Evolutionary conservation across 2,888 invertebrate genomes (phyloP).

Genomic region (Bellardia pandia): DNA sequence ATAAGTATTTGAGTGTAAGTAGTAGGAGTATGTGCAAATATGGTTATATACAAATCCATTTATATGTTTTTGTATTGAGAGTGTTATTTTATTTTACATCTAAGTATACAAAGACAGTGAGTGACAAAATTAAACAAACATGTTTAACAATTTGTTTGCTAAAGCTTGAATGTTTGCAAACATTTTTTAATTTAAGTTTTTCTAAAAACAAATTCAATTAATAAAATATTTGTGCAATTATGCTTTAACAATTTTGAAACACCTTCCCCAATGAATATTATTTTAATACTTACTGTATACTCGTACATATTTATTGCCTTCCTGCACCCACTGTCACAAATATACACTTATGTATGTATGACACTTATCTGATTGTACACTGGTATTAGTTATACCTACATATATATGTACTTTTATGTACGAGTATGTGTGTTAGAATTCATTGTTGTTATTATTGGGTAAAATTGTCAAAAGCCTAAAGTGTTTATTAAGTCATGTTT

Average conservation of each 20-base stretch:
- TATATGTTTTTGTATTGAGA: slow-evolving; percentile 41
- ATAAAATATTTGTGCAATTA: too few species aligned
- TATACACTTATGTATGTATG: slow-evolving; percentile 9
- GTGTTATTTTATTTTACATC: slow-evolving; percentile 33
- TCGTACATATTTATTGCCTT: neutral
- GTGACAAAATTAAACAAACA: neutral
- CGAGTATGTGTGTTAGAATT: neutral
- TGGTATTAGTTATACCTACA: neutral
- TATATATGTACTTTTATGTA: neutral
- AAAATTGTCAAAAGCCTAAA: slow-evolving; percentile 70
- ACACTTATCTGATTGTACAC: slow-evolving; percentile 8
- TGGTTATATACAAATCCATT: slow-evolving; percentile 52
- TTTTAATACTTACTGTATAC: slow-evolving; percentile 17
- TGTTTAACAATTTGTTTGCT: neutral
- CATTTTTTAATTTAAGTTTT: too few species aligned
- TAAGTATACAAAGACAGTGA: neutral
- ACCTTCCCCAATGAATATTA: neutral
- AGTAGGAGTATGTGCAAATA: slow-evolving; percentile 2
- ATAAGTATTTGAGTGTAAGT: neutral
- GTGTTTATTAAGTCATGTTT: slow-evolving; percentile 72
- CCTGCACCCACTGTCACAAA: neutral
- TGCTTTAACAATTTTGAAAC: neutral
- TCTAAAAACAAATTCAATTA: too few species aligned
- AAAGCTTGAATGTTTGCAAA: too few species aligned
- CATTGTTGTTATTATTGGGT: slow-evolving; percentile 37